A percentile compares a stretch with the other conserved stretches of the same genome.
Conservation (phyloP, 2,888 invertebrate genomes). For the Sphinx pinastri region DNA sequence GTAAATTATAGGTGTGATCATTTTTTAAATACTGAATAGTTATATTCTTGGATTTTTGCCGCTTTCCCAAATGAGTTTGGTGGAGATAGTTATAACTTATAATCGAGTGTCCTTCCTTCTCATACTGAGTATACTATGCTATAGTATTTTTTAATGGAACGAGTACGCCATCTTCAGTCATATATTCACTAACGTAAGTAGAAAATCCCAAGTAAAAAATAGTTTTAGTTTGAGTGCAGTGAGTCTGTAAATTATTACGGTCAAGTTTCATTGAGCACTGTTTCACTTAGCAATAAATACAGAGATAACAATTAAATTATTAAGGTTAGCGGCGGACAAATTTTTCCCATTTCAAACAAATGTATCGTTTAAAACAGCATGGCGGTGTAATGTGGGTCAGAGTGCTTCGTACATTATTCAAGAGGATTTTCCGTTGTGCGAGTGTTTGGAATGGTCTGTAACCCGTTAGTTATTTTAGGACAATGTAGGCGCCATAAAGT, state of each 20-base stretch:
- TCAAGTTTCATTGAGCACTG: not conserved
- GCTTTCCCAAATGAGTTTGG: too few relatives aligned
- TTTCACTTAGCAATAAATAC: not conserved
- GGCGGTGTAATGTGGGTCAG: constrained; percentile 54
- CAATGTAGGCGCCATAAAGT: constrained; percentile 27
- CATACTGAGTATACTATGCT: too few relatives aligned
- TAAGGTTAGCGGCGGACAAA: constrained; percentile 23
- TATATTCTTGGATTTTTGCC: too few relatives aligned
- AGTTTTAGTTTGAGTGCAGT: not conserved
- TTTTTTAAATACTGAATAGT: too few relatives aligned
- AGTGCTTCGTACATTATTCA: constrained; percentile 53
- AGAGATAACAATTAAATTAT: constrained; percentile 28
- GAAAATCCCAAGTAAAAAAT: too few relatives aligned
- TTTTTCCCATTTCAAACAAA: constrained; percentile 40
- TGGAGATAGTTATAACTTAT: too few relatives aligned
- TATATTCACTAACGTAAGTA: too few relatives aligned
- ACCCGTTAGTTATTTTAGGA: constrained; percentile 42
- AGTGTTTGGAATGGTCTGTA: constrained; percentile 34
- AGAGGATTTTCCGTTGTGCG: constrained; percentile 43
- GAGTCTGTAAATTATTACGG: not conserved
- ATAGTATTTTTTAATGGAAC: too few relatives aligned
- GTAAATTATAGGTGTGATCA: too few relatives aligned
- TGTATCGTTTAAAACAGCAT: constrained; percentile 41
- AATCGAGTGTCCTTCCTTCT: too few relatives aligned
- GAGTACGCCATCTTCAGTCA: too few relatives aligned